Evolutionary conservation across 1,140 invertebrate species (phyloP), one percentile per base, ranked within the genome.

Genomic region (Saccostrea glomerata): DNA sequence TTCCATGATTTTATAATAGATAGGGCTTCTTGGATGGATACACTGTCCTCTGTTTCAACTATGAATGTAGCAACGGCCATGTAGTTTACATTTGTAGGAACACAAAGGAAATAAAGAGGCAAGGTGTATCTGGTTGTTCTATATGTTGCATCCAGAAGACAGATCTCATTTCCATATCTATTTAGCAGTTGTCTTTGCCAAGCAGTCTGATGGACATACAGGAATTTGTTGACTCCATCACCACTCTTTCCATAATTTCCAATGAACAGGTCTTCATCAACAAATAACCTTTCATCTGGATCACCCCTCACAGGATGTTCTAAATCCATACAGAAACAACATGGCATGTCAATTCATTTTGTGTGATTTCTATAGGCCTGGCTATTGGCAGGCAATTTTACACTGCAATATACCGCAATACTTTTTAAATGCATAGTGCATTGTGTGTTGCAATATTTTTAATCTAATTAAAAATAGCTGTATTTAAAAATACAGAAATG

Each of bases 91-190:
- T 86, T 23, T 88, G 84, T 30, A 83, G 66, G 5, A 84, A 88
- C 84, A 88, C 87, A 88, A 5, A 88, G 15, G 30, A 88, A 88
- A 86, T 86, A 88, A 23, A 88, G 47, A 63, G 87, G 87, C 7
- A 88, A 73, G 9, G 84, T 82, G 54, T 88, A 88, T 82, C 58
- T 82, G 17, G 87, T 88, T n/a, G 87, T 88, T 25, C 84, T 63
- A 25, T 88, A 86, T 30, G 87, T 88, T 25, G 87, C 87, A 88
- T 88, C 87, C 20, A 88, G 25, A 6, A 89, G 47, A 54, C 30
- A 66, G 0, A 89, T 86, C 54, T 89, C 88, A 23, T 86, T 82
- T 20, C 20, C 87, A 88, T 88, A 88, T 82, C 77, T 13, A 11
- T 4, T 15, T 5, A 87, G n/a, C 2, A 87, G 60, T 36, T 63